These are phyloP conservation scores for Apomyelois bistriatella DNA, from an alignment of 2,888 invertebrate genomes.

Conservation along the genomic window DNA sequence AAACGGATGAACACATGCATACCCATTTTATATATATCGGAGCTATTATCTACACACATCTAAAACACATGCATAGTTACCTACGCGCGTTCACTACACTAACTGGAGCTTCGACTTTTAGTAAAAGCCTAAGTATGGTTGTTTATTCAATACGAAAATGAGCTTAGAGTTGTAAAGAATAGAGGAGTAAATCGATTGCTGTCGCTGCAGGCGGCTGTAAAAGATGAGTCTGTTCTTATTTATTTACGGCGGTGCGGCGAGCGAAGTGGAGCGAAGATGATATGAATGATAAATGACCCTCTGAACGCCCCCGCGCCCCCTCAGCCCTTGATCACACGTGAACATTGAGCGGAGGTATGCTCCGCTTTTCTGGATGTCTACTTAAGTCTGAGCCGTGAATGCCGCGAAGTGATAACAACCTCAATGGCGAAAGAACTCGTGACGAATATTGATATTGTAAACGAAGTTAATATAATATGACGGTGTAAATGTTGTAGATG, in stretches of 20 bases:
- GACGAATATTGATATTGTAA: conserved; percentile 51
- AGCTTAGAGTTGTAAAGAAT: conserved; percentile 24
- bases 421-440: conserved; percentile 53
- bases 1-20: conserved; percentile 35
- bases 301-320: conserved; percentile 46
- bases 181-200: conserved; percentile 38
- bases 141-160: conserved; percentile 23
- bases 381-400: conserved; percentile 57
- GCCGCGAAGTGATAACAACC: conserved; percentile 61
- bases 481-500: not conserved
- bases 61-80: conserved; percentile 72
- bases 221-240: conserved; percentile 80
- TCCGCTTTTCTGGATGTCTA: conserved; percentile 54
- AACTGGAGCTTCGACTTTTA: conserved; percentile 32
- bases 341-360: conserved; percentile 64
- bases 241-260: conserved; percentile 80
- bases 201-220: conserved; percentile 59
- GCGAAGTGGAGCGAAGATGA: conserved; percentile 81
- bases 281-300: conserved; percentile 81
- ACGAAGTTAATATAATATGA: conserved; percentile 21
- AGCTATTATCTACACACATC: conserved; percentile 60
- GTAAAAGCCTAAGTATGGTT: conserved; percentile 34
- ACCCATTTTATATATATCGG: conserved; percentile 38
- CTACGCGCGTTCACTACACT: conserved; percentile 53
- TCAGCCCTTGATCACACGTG: conserved; percentile 65